phyloP scores from a whole-genome alignment of 1,140 invertebrate species.

The Artemia franciscana region DNA sequence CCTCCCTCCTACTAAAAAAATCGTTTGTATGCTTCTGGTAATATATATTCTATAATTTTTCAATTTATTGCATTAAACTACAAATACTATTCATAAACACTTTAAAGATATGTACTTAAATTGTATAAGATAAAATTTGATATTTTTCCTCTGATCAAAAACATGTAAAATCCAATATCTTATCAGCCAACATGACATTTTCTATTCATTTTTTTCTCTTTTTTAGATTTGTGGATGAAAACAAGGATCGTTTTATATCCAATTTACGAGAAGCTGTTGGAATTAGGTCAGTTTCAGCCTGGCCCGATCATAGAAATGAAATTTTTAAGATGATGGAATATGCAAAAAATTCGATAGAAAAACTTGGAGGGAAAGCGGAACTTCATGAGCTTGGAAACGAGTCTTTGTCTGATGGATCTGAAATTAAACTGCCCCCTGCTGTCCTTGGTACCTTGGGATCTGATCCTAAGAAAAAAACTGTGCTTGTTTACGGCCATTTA shows the following conservation, averaged over 20 bases:
- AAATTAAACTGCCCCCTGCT: slow-evolving; percentile 61
- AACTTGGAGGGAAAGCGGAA: slow-evolving; percentile 46
- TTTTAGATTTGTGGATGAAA: slow-evolving; percentile 48
- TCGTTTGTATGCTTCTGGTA: no score
- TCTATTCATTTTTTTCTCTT: background rate
- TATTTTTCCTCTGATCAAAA: no score
- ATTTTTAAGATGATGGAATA: slow-evolving; percentile 52
- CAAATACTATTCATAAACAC: no score
- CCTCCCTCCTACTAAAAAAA: no score
- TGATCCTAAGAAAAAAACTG: slow-evolving; percentile 66
- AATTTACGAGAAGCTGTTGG: slow-evolving; percentile 62
- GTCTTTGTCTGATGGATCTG: slow-evolving; percentile 40
- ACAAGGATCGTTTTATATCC: slow-evolving; percentile 49
- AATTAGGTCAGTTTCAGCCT: slow-evolving; percentile 86
- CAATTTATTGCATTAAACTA: no score
- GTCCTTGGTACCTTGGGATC: slow-evolving; percentile 59
- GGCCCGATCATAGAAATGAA: slow-evolving; percentile 50
- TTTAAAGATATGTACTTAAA: no score
- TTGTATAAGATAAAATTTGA: no score
- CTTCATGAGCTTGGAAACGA: slow-evolving; percentile 52
- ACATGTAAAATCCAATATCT: no score
- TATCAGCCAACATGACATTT: no score
- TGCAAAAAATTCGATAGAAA: slow-evolving; percentile 43
- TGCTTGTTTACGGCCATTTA: slow-evolving; percentile 87
- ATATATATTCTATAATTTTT: no score